Evolutionary conservation across 2,113 vertebrate genomes (phyloP).

Genomic region (Pelvicachromis taeniatus): DNA sequence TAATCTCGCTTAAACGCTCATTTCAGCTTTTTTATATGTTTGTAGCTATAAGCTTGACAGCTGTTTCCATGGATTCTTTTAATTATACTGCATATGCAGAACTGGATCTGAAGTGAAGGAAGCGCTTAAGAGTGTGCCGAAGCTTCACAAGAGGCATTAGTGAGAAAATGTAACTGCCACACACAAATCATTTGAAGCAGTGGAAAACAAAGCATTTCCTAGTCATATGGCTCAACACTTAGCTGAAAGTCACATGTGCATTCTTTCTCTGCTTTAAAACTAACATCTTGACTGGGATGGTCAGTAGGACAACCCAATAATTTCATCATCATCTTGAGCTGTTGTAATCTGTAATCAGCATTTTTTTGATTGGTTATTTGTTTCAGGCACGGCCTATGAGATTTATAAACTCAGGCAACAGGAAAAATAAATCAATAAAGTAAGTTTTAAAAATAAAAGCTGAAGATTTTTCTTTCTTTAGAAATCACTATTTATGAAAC

Average conservation of each 20-base stretch:
- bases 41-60: not conserved
- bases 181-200: not conserved
- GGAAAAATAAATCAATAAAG: not conserved
- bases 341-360: not conserved
- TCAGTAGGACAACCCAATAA: not conserved
- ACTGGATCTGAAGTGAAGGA: not conserved
- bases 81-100: not conserved
- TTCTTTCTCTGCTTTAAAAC: not conserved
- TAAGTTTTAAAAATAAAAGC: not conserved
- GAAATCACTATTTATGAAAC: not conserved
- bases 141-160: not conserved
- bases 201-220: not conserved
- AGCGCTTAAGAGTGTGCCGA: not conserved
- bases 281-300: not conserved
- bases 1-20: slow-evolving; percentile 16
- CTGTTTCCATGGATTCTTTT: slow-evolving; percentile 3
- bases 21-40: not conserved
- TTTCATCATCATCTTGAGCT: not conserved
- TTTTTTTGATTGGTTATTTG: not conserved
- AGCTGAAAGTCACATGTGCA: not conserved
- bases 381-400: not conserved
- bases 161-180: not conserved
- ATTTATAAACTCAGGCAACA: not conserved
- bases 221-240: not conserved
- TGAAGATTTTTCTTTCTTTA: not conserved